phyloP scores from a whole-genome alignment of 1,140 invertebrate genomes.

The Philopotamus ludificatus region DNA sequence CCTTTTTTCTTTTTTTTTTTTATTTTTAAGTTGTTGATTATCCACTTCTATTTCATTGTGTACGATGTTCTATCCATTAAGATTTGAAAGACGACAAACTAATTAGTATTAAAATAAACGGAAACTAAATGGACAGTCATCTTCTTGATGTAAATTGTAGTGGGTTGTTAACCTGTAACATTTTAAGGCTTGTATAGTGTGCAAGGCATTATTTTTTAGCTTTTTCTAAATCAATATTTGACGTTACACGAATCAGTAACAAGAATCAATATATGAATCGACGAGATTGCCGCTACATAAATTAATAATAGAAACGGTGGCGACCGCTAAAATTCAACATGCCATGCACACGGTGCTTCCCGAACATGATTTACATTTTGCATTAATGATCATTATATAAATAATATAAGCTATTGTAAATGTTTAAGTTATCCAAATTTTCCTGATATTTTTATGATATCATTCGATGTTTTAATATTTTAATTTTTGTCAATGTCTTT shows the following conservation, averaged over 20 bases:
- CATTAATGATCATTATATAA: slow-evolving; percentile 16
- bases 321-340: too few relatives aligned
- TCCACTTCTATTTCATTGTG: slow-evolving; percentile 6
- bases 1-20: background rate
- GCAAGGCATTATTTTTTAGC: background rate
- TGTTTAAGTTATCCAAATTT: slow-evolving; percentile 11
- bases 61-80: background rate
- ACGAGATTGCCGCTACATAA: too few relatives aligned
- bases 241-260: too few relatives aligned
- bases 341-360: slow-evolving; percentile 8
- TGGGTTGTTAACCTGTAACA: background rate
- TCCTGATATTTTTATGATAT: slow-evolving; percentile 6
- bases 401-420: slow-evolving; percentile 5
- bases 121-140: background rate
- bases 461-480: slow-evolving; percentile 5
- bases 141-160: background rate
- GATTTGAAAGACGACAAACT: background rate
- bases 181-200: background rate
- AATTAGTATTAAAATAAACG: too few relatives aligned
- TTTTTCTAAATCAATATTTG: background rate
- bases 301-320: too few relatives aligned
- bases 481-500: slow-evolving; percentile 36
- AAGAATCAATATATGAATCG: too few relatives aligned
- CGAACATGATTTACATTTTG: slow-evolving; percentile 16
- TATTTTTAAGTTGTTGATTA: background rate